Evolutionary conservation across 2,888 invertebrate species (phyloP).

Genomic region (Pachycephus smyrnensis): DNA sequence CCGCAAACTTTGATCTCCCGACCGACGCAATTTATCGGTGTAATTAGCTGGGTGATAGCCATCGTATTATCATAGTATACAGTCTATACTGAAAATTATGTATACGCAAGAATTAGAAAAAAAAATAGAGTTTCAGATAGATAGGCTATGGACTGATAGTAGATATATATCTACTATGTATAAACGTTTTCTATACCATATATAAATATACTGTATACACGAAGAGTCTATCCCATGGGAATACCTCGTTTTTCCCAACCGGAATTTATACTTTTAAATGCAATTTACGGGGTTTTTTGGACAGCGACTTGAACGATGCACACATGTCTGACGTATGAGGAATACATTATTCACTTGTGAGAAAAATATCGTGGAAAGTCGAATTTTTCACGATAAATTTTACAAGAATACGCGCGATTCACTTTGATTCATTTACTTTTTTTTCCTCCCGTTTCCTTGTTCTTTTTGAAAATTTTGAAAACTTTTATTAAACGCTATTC

Average conservation of each 20-base stretch:
- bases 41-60: neutral
- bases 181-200: neutral
- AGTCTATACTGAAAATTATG: neutral
- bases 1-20: neutral
- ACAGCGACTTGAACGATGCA: neutral
- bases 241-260: neutral
- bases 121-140: neutral
- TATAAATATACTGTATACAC: neutral
- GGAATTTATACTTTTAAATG: neutral
- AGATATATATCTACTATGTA: neutral
- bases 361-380: neutral
- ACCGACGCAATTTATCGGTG: slow-evolving; percentile 1
- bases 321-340: neutral
- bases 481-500: neutral
- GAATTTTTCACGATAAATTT: neutral
- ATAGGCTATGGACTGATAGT: neutral
- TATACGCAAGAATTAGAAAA: neutral
- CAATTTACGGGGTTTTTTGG: neutral
- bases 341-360: neutral
- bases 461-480: neutral
- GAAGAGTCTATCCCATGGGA: neutral
- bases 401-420: neutral
- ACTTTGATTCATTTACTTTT: neutral
- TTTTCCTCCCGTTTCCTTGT: neutral
- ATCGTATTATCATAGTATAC: neutral